Percentiles rank a stretch among this genome's conserved stretches.
These are phyloP conservation scores for Sialis fuliginosa DNA, from an alignment of 2,888 invertebrate species.

Conservation along the genomic window DNA sequence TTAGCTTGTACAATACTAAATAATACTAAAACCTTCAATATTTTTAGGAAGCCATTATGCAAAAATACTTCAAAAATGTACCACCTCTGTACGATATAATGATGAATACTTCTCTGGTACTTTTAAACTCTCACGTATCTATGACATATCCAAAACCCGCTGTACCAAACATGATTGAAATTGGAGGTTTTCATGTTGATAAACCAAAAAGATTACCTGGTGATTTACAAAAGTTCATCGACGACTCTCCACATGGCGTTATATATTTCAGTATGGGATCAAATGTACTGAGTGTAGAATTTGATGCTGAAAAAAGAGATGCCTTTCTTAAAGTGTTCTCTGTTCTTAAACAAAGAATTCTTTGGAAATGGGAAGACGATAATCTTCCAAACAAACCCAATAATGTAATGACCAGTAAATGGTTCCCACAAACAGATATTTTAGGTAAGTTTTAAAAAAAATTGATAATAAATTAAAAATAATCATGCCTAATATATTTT, in stretches of 20 bases:
- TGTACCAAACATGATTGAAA: conserved; percentile 17
- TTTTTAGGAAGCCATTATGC: conserved; percentile 10
- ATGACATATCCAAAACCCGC: conserved; percentile 16
- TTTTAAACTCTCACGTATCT: conserved; percentile 17
- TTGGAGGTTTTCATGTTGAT: conserved; percentile 18
- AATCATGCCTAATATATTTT: background rate
- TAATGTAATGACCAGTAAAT: conserved; percentile 22
- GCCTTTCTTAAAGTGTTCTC: conserved; percentile 17
- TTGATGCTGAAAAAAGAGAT: conserved; percentile 14
- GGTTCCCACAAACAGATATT: conserved; percentile 21
- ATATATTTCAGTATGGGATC: conserved; percentile 22
- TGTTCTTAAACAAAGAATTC: conserved; percentile 21
- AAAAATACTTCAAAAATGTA: conserved; percentile 14
- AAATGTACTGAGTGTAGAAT: conserved; percentile 14
- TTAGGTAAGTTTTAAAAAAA: conserved; percentile 15
- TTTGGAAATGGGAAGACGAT: conserved; percentile 33
- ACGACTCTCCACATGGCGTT: conserved; percentile 17
- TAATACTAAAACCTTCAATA: too few species aligned
- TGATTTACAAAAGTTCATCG: conserved; percentile 17
- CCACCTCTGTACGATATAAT: conserved; percentile 13
- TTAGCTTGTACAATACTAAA: too few species aligned
- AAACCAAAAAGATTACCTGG: conserved; percentile 1
- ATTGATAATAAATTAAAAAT: too few species aligned
- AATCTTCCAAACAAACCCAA: conserved; percentile 19
- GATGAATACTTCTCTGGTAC: conserved; percentile 13